phyloP scores from a whole-genome alignment of 1,140 invertebrate genomes.

The Physella acuta region DNA sequence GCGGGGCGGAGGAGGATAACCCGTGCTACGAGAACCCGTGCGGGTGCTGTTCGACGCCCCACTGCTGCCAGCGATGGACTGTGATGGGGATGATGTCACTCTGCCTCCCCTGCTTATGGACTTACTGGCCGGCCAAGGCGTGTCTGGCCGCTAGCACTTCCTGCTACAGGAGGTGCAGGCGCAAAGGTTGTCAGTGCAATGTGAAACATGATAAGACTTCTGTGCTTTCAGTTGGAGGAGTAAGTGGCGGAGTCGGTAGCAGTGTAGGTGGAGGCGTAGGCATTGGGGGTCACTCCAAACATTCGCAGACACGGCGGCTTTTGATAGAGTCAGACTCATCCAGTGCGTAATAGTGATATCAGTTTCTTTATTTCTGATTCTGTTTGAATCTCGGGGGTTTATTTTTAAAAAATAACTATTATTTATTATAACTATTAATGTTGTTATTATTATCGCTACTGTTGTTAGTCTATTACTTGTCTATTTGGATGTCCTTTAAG shows the following conservation, averaged over 20 bases:
- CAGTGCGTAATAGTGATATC: conserved; percentile 26
- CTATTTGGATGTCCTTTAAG: neutral
- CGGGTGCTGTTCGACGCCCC: conserved; percentile 66
- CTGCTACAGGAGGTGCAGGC: conserved; percentile 77
- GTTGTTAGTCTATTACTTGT: neutral
- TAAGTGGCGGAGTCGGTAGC: neutral
- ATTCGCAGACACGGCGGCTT: conserved; percentile 34
- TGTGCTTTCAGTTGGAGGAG: neutral
- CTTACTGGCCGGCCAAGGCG: conserved; percentile 87
- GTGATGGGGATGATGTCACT: conserved; percentile 79
- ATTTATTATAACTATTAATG: conserved; percentile 8
- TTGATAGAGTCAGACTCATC: conserved; percentile 36
- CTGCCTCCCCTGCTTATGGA: conserved; percentile 81
- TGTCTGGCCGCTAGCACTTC: conserved; percentile 76
- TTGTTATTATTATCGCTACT: neutral
- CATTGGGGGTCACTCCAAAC: conserved; percentile 11
- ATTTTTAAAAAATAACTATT: neutral
- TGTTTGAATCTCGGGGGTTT: conserved; percentile 18
- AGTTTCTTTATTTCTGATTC: conserved; percentile 13
- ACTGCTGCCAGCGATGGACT: conserved; percentile 76
- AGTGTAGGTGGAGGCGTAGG: neutral
- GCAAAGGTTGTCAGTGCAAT: conserved; percentile 67
- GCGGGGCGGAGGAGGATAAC: conserved; percentile 72
- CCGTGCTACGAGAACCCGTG: conserved; percentile 82
- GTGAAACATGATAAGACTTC: neutral